Conservation (phyloP, 2,797 vertebrate species). For the Notolepis coatsorum region DNA sequence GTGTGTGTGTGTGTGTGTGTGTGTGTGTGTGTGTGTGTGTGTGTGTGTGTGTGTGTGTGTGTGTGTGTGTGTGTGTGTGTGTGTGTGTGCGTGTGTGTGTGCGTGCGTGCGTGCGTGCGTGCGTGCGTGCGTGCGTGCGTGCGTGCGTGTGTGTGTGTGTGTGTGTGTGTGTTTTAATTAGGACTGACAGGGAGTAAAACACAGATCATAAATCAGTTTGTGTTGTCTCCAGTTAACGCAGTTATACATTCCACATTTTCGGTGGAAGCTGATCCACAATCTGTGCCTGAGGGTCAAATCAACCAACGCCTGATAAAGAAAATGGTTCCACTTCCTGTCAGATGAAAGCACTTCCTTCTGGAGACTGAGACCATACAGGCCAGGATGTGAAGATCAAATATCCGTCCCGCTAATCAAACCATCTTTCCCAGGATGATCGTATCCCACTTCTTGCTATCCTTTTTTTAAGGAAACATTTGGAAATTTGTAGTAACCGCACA, state of each 20-base stretch:
- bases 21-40: not conserved
- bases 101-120: not conserved
- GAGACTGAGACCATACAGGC: slow-evolving; percentile 12
- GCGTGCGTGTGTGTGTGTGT: not conserved
- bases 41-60: not conserved
- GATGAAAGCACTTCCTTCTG: slow-evolving; percentile 54
- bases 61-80: not conserved
- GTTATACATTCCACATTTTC: not conserved
- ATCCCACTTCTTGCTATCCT: not conserved
- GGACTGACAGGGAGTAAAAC: slow-evolving; percentile 40
- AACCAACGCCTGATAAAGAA: slow-evolving; percentile 52
- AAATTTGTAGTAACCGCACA: not conserved
- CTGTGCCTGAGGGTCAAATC: not conserved
- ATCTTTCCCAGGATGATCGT: slow-evolving; percentile 44
- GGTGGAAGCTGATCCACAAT: not conserved
- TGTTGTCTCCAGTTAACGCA: not conserved
- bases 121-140: not conserved
- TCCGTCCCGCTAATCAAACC: slow-evolving; percentile 32
- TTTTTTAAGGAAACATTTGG: slow-evolving; percentile 2
- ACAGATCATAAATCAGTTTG: slow-evolving; percentile 19
- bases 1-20: not conserved
- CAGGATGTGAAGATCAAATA: slow-evolving; percentile 29
- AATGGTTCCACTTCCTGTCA: slow-evolving; percentile 56
- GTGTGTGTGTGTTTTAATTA: slow-evolving; percentile 15
- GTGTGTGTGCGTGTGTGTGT: not conserved